Evolutionary conservation across 1,140 invertebrate genomes (phyloP).

Genomic region (Saccostrea echinata): DNA sequence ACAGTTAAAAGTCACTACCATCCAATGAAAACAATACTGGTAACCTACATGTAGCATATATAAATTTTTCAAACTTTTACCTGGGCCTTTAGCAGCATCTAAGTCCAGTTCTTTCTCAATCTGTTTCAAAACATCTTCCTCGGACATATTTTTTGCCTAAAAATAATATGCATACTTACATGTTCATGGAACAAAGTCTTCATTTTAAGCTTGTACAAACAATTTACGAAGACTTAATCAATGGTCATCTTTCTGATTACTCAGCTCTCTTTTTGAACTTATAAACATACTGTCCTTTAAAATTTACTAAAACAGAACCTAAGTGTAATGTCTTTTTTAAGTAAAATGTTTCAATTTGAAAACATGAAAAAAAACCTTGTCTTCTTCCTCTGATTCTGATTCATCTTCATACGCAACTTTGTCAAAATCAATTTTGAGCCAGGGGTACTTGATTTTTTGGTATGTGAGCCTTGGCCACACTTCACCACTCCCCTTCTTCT

Average conservation of each 20-base stretch:
- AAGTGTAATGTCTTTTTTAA: no score
- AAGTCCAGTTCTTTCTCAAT: constrained; percentile 60
- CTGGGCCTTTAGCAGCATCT: constrained; percentile 7
- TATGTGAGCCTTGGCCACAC: constrained; percentile 92
- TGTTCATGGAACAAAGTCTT: no score
- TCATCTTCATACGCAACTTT: constrained; percentile 86
- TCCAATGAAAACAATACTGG: no score
- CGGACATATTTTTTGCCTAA: constrained; percentile 15
- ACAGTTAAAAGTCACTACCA: no score
- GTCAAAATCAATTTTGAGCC: constrained; percentile 96
- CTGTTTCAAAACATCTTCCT: constrained; percentile 60
- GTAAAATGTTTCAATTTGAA: no score
- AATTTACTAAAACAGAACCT: no score
- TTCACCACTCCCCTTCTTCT: constrained; percentile 84
- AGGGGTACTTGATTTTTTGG: constrained; percentile 89
- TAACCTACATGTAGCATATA: no score
- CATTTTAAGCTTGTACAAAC: no score
- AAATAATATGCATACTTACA: not conserved
- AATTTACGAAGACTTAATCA: no score
- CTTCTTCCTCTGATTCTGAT: constrained; percentile 80
- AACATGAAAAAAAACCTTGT: not conserved
- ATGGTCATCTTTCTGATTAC: no score
- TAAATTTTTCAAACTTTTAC: not conserved
- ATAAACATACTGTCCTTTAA: no score
- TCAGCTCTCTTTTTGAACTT: no score